These are phyloP conservation scores for Xiphydria camelus DNA, from an alignment of 2,888 invertebrate species.

Conservation along the genomic window DNA sequence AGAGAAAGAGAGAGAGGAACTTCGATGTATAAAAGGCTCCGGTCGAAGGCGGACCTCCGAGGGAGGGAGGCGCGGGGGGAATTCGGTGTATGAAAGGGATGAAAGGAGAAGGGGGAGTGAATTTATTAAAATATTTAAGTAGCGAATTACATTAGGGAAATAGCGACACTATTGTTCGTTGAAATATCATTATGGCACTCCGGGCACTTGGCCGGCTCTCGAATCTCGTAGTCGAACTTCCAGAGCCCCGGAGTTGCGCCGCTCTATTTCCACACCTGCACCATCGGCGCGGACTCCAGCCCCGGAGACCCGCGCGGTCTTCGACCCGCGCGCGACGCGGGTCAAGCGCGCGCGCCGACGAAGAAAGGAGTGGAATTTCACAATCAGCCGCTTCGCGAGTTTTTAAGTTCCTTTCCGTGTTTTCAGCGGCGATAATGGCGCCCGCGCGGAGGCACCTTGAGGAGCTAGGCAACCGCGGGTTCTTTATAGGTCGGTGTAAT, in stretches of 20 bases:
- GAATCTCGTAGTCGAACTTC: not conserved
- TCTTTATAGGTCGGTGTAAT: too few relatives aligned
- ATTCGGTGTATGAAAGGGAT: too few relatives aligned
- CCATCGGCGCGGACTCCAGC: constrained; percentile 10
- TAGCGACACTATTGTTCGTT: constrained; percentile 42
- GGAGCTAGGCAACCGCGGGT: not conserved
- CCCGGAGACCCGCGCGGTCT: constrained; percentile 7
- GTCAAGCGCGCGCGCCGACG: too few relatives aligned
- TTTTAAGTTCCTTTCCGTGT: constrained; percentile 27
- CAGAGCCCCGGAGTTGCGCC: not conserved
- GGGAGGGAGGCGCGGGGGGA: not conserved
- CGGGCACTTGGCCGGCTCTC: too few relatives aligned
- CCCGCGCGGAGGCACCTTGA: too few relatives aligned
- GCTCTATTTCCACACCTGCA: constrained; percentile 8
- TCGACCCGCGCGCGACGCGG: too few relatives aligned
- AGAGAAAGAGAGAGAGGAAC: constrained; percentile 13
- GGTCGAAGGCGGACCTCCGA: not conserved
- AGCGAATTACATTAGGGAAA: constrained; percentile 48
- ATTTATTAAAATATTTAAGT: constrained; percentile 51
- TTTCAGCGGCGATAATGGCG: too few relatives aligned
- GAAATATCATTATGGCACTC: constrained; percentile 44
- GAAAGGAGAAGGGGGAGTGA: too few relatives aligned
- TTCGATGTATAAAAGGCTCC: not conserved
- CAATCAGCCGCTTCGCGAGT: constrained; percentile 24
- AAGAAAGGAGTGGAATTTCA: constrained; percentile 6